phyloP scores from a whole-genome alignment of 2,888 invertebrate genomes.

The Atherix ibis region DNA sequence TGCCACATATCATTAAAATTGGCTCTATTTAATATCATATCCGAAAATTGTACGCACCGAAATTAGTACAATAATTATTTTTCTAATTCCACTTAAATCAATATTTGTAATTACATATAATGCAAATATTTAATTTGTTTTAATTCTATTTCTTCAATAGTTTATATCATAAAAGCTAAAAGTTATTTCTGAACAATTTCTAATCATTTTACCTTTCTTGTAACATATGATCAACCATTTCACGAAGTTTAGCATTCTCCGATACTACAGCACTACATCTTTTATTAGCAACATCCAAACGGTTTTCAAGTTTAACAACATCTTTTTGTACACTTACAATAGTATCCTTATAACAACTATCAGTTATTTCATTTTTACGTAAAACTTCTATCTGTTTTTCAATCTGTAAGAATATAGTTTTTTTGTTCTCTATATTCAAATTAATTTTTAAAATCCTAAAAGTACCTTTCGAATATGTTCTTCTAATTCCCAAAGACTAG shows the following conservation, averaged over 20 bases:
- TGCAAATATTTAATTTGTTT: background rate
- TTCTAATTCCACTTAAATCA: background rate
- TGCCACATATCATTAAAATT: conserved; percentile 73
- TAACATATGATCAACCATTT: conserved; percentile 66
- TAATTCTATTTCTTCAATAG: background rate
- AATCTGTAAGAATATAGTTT: conserved; percentile 17
- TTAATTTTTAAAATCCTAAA: background rate
- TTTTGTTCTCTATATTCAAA: background rate
- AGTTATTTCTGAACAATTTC: background rate
- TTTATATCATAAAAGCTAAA: background rate
- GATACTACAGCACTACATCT: conserved; percentile 59
- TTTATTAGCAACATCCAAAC: conserved; percentile 58
- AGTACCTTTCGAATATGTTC: conserved; percentile 33
- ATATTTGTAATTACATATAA: background rate
- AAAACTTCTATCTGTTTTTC: conserved; percentile 27
- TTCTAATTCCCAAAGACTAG: conserved; percentile 34
- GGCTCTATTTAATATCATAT: conserved; percentile 34
- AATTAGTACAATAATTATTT: background rate
- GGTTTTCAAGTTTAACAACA: conserved; percentile 53
- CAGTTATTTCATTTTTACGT: conserved; percentile 33
- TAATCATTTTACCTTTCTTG: conserved; percentile 46
- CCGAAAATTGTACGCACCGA: background rate
- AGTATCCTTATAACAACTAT: conserved; percentile 33
- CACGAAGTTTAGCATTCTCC: conserved; percentile 54
- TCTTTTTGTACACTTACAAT: conserved; percentile 31